Evolutionary conservation across 2,113 vertebrate species (phyloP), one percentile per base, ranked within the genome.

Genomic region (Corvus moneduloides): DNA sequence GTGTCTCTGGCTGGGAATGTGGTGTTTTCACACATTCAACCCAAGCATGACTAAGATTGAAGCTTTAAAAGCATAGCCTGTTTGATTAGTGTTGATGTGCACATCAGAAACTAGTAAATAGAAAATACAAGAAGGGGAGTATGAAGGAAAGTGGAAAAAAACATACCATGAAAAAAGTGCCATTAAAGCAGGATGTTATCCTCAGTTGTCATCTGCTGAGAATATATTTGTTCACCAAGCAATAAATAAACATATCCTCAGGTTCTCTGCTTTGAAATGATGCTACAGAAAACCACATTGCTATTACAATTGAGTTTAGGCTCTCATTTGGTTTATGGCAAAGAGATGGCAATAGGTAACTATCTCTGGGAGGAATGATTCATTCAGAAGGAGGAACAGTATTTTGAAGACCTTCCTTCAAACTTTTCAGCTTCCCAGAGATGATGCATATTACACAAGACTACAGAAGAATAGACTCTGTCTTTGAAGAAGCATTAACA

Each of bases 221-320:
- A 93, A 96, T 95, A 90, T 93, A 98, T 96, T 94, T 90, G 43
- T 71, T 95, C 92, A 89, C 81, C 75, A 80, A 87, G 87, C 64
- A 89, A 85, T 96, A 97, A 96, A 97, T 84, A 94, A 97, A 94
- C 19, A 83, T 72, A 80, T 81, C 78, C 67, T 87, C 66, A 32
- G 51, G 51, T 91, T 92, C 79, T 86, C 64, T 54, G 49, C 89
- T 90, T 95, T 85, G 87, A 91, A 94, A 87, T 22, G 44, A 51
- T 85, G 52, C 64, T 89, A 90, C 55, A 69, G 84, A 90, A 74
- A 92, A 77, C 48, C 26, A 3, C 62, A 68, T 78, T 71, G 66
- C 80, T 83, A 41, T 72, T 84, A 33, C 67, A 90, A 92, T 64
- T 41, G 69, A 81, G 52, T 84, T 92, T 80, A 77, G 66, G 49